These are phyloP conservation scores for Sphecodes monilicornis DNA, from an alignment of 2,888 invertebrate genomes.

Conservation along the genomic window DNA sequence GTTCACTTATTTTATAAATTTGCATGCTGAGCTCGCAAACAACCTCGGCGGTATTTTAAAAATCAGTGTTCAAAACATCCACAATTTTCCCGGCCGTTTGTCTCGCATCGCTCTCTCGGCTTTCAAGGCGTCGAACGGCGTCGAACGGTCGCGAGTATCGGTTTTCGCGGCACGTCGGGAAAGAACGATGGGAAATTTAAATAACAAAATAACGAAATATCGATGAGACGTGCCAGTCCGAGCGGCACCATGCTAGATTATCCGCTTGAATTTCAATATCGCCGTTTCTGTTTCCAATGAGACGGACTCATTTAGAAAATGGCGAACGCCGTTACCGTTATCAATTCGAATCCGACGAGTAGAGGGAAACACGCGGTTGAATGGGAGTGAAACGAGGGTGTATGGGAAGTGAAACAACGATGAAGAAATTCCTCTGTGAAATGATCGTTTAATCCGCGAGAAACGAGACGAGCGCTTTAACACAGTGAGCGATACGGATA, in stretches of 20 bases:
- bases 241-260: neutral
- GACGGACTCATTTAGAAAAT: neutral
- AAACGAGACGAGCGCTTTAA: too few relatives aligned
- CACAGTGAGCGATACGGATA: too few relatives aligned
- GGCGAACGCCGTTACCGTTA: neutral
- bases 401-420: too few relatives aligned
- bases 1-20: neutral
- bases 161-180: neutral
- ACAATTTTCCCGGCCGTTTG: neutral
- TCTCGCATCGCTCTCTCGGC: neutral
- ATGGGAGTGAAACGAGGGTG: neutral
- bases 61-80: neutral
- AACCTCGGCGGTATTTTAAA: neutral
- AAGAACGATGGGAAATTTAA: conserved; percentile 3
- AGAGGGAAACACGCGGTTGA: neutral
- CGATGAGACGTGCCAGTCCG: neutral
- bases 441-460: too few relatives aligned
- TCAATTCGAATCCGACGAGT: neutral
- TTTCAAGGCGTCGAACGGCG: neutral
- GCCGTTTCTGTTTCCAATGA: neutral
- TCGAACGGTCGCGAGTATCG: neutral
- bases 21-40: neutral
- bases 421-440: too few relatives aligned
- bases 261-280: conserved; percentile 3
- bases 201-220: conserved; percentile 2